Evolutionary conservation across 2,888 invertebrate species (phyloP).

Genomic region (Steinernema scapterisci): DNA sequence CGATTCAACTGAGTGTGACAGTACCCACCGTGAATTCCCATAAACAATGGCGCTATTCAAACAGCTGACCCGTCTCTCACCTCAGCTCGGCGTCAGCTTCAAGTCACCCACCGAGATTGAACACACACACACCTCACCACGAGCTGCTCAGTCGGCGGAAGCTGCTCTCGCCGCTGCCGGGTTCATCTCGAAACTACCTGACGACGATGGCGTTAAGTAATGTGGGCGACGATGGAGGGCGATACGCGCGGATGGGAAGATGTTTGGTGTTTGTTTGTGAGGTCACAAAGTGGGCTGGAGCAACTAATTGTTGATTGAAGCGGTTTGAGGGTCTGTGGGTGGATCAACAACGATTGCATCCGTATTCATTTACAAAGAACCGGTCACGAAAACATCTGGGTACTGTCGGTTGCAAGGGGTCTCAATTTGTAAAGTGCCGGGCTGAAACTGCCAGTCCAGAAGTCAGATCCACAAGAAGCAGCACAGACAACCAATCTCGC

Average conservation of each 20-base stretch:
- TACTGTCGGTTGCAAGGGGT: too few relatives aligned
- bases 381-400: too few relatives aligned
- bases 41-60: constrained; percentile 22
- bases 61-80: constrained; percentile 1
- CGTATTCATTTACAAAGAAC: too few relatives aligned
- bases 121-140: not conserved
- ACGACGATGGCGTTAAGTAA: constrained; percentile 4
- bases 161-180: not conserved
- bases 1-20: constrained; percentile 27
- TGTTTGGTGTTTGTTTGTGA: not conserved
- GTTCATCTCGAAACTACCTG: constrained; percentile 3
- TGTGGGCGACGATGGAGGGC: not conserved
- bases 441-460: too few relatives aligned
- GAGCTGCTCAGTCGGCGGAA: not conserved
- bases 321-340: too few relatives aligned
- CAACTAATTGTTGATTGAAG: too few relatives aligned
- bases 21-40: constrained; percentile 20
- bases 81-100: not conserved
- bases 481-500: too few relatives aligned
- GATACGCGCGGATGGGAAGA: not conserved
- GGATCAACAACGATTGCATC: too few relatives aligned
- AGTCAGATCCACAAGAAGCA: too few relatives aligned
- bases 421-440: too few relatives aligned
- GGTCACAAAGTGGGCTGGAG: not conserved
- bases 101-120: not conserved